Evolutionary conservation across 2,797 vertebrate genomes (phyloP), one percentile per base, ranked within the genome.

Genomic region (Spheniscus humboldti): DNA sequence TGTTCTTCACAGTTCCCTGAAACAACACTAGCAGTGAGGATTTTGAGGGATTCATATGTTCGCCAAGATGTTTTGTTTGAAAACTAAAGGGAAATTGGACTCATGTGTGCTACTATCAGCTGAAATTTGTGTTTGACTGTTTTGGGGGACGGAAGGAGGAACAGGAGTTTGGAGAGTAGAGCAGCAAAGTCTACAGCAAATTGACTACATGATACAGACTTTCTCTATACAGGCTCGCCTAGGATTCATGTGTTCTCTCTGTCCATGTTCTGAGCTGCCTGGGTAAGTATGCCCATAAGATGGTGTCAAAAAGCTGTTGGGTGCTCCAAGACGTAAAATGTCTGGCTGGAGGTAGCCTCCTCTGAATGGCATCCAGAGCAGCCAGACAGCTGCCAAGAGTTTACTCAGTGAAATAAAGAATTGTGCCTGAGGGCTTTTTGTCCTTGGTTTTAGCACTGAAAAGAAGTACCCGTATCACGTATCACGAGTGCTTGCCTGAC

Each of bases 381-480:
- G 57, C 62, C 62, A 66, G 73, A 25, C 30, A 45, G 23, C 55
- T 90, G 69, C 56, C 41, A 41, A 17, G 66, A 55, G 25, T 50
- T 85, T 47, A 37, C 35, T 74, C 37, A 57, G 13, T 35, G 60
- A 88, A 71, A 59, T 39, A 35, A 62, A 73, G 53, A 48, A 57
- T 16, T 71, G 28, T 80, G 56, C 22, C 72, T 39, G n/a, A 39
- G n/a, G 45, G 37, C 27, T 78, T 81, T n/a, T 86, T 62, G n/a
- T 56, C 37, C 66, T 88, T 41, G 5, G 7, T 47, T 91, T 81
- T 55, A 52, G 19, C 2, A 4, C 22, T 77, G 68, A 45, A 74
- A 86, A n/a, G 39, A 77, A 68, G 50, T 33, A 20, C 12, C 27
- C 3, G 3, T 37, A 18, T 41, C 0, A 0, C 3, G 3, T 37